phyloP scores from a whole-genome alignment of 2,888 invertebrate genomes.

The Drosophila melanosoma region DNA sequence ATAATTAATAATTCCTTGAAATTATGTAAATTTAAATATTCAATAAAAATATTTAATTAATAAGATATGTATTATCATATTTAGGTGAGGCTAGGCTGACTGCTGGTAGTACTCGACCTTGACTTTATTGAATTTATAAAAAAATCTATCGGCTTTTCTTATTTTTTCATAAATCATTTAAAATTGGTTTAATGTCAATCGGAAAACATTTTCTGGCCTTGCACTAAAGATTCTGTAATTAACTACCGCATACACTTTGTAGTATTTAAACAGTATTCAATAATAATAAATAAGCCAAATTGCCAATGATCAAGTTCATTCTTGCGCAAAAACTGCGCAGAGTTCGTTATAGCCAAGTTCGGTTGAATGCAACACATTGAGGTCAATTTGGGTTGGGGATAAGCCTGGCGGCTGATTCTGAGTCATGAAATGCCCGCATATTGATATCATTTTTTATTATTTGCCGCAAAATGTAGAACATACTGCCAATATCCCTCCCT shows the following conservation, averaged over 20 bases:
- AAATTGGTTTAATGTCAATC: not conserved
- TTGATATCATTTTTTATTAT: constrained; percentile 57
- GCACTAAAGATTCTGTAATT: not conserved
- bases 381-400: constrained; percentile 62
- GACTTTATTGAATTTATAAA: not conserved
- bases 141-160: not conserved
- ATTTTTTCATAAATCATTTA: not conserved
- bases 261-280: not conserved
- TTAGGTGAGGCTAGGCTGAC: not conserved
- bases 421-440: constrained; percentile 60
- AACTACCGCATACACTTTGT: not conserved
- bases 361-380: constrained; percentile 37
- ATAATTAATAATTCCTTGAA: constrained; percentile 1
- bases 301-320: not conserved
- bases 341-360: constrained; percentile 15
- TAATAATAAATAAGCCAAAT: not conserved
- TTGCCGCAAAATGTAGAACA: constrained; percentile 33
- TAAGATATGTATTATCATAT: not conserved
- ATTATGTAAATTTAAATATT: not conserved
- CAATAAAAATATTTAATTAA: not conserved
- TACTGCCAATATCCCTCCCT: not conserved
- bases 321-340: not conserved
- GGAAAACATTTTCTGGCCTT: not conserved
- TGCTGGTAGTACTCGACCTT: not conserved
- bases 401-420: constrained; percentile 41